Conservation (phyloP, 2,888 invertebrate genomes). For the Chromoteleia sp. region DNA sequence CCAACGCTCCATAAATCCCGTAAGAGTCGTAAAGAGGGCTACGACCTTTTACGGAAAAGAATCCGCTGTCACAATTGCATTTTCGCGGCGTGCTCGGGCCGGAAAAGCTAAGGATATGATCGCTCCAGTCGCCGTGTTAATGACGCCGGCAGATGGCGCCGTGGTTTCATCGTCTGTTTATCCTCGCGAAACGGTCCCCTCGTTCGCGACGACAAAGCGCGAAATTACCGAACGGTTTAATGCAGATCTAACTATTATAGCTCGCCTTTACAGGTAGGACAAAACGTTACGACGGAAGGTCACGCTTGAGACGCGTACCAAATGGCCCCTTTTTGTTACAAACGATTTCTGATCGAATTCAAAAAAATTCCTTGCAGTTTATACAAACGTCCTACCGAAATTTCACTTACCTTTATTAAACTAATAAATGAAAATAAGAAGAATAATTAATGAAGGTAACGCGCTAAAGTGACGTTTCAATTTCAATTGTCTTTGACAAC, state of each 20-base stretch:
- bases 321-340: too few species aligned
- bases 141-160: constrained; percentile 56
- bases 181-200: constrained; percentile 10
- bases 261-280: too few species aligned
- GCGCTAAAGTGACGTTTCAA: too few species aligned
- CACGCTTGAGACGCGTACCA: too few species aligned
- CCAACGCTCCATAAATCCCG: constrained; percentile 67
- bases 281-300: too few species aligned
- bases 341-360: too few species aligned
- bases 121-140: constrained; percentile 48
- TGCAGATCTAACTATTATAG: not conserved
- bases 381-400: too few species aligned
- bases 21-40: constrained; percentile 66
- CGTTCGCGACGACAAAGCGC: constrained; percentile 8
- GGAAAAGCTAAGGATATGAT: constrained; percentile 23
- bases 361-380: too few species aligned
- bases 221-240: constrained; percentile 1
- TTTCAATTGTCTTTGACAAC: too few species aligned
- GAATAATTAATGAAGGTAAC: too few species aligned
- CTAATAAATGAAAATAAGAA: too few species aligned
- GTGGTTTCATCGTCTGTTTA: constrained; percentile 45
- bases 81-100: constrained; percentile 34
- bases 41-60: constrained; percentile 64
- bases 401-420: too few species aligned
- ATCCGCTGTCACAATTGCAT: constrained; percentile 61